Conservation (phyloP, 2,113 vertebrate genomes). For the Actenoides lindsayi region DNA sequence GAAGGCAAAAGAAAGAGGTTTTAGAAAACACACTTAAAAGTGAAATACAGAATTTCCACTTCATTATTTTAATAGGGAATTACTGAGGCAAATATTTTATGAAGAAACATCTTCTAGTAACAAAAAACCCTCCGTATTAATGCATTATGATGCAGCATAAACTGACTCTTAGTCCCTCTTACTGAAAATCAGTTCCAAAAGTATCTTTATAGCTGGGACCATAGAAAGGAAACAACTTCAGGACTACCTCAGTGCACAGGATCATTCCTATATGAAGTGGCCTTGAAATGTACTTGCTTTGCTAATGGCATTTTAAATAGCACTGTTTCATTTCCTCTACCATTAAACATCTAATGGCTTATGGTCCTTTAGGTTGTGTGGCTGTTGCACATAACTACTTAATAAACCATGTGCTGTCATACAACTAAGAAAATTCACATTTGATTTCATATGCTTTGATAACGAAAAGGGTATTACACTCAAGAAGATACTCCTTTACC, state of each 20-base stretch:
- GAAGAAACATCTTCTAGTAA: not conserved
- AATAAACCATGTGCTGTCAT: not conserved
- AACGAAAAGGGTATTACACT: not conserved
- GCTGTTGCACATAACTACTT: not conserved
- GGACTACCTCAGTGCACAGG: not conserved
- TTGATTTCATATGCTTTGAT: not conserved
- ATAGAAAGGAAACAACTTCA: not conserved
- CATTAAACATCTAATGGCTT: not conserved
- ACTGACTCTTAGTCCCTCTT: not conserved
- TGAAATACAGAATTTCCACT: not conserved
- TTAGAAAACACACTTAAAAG: not conserved
- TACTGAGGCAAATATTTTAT: not conserved
- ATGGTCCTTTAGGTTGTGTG: not conserved
- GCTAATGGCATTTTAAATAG: conserved; percentile 9
- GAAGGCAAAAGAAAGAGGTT: not conserved
- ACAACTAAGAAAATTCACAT: not conserved
- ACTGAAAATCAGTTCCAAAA: not conserved
- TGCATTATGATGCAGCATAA: not conserved
- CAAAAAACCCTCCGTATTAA: not conserved
- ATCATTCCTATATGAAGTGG: not conserved
- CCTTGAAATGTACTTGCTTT: not conserved
- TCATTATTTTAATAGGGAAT: not conserved
- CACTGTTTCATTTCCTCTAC: not conserved
- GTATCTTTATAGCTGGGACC: not conserved
- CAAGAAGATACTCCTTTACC: not conserved